Evolutionary conservation across 2,888 invertebrate species (phyloP).

Genomic region (Macrophya annulata): DNA sequence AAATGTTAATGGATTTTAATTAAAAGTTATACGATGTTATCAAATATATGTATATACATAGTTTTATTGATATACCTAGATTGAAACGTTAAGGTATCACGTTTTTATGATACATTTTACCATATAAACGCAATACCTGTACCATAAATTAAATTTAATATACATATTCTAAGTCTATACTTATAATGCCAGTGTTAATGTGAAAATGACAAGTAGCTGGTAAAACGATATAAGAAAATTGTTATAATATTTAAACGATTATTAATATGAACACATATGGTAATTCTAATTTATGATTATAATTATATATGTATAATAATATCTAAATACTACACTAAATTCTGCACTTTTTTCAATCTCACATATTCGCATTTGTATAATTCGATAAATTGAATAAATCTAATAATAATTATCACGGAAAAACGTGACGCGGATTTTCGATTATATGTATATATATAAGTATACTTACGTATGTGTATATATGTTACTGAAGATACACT

Average conservation of each 20-base stretch:
- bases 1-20: slow-evolving; percentile 28
- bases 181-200: not conserved
- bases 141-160: not conserved
- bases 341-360: not conserved
- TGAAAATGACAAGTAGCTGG: not conserved
- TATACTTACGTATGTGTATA: not conserved
- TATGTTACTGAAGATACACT: not conserved
- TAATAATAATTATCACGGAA: not conserved
- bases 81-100: not conserved
- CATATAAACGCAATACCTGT: not conserved
- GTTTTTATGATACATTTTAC: not conserved
- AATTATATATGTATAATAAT: not conserved
- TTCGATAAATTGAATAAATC: slow-evolving; percentile 7
- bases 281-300: not conserved
- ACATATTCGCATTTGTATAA: slow-evolving; percentile 3
- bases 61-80: not conserved
- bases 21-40: not conserved
- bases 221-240: not conserved
- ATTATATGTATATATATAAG: not conserved
- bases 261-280: not conserved
- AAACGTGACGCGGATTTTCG: not conserved
- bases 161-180: not conserved
- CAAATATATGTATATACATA: not conserved
- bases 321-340: not conserved
- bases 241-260: not conserved